Conservation (phyloP, 2,113 vertebrate genomes). For the Plecturocebus donacophilus region DNA sequence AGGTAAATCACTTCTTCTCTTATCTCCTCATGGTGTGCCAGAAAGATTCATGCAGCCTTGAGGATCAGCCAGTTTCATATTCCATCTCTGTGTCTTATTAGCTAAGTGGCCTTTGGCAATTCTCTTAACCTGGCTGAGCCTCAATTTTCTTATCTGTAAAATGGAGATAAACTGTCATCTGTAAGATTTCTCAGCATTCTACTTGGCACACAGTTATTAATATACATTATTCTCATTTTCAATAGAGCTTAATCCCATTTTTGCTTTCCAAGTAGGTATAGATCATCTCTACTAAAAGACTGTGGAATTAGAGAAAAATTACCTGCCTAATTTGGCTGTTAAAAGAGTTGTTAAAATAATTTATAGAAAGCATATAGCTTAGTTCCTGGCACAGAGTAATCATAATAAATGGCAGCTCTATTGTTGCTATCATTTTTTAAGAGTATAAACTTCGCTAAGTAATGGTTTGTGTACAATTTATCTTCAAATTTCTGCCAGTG, state of each 20-base stretch:
- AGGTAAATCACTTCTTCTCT: not conserved
- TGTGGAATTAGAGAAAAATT: constrained; percentile 22
- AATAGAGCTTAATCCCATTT: not conserved
- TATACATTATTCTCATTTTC: not conserved
- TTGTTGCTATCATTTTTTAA: not conserved
- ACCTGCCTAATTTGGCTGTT: not conserved
- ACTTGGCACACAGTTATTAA: not conserved
- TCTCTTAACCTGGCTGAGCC: constrained; percentile 18
- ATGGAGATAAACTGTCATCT: constrained; percentile 20
- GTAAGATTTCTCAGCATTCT: not conserved
- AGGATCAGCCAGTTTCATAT: not conserved
- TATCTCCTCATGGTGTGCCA: not conserved
- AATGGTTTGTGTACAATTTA: not conserved
- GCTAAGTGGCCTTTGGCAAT: constrained; percentile 11
- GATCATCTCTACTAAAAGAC: not conserved
- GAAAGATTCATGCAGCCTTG: not conserved
- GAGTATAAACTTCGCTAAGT: not conserved
- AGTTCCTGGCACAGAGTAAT: not conserved
- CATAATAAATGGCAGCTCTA: not conserved
- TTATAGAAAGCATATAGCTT: not conserved
- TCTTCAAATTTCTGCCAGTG: not conserved
- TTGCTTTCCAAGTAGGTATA: not conserved
- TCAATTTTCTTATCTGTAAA: constrained; percentile 61
- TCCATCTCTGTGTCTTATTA: not conserved
- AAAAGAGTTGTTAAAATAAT: not conserved